These are phyloP conservation scores for Psilanteris sp. DNA, from an alignment of 1,140 invertebrate genomes.

Conservation along the genomic window DNA sequence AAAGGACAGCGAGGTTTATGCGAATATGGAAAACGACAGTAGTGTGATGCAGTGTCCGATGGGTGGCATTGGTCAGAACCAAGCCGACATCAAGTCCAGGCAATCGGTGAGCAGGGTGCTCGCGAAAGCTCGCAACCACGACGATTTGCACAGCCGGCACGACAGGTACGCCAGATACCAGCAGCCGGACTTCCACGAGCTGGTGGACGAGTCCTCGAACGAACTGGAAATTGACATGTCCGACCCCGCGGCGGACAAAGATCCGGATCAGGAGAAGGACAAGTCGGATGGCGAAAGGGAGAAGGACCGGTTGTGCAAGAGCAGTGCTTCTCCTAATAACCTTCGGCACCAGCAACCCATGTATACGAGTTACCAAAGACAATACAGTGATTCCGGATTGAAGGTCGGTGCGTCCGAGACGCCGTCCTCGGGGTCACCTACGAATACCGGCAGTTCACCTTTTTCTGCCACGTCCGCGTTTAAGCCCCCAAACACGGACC, in stretches of 20 bases:
- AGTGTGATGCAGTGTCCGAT: constrained; percentile 75
- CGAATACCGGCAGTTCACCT: constrained; percentile 80
- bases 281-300: constrained; percentile 74
- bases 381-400: constrained; percentile 68
- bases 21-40: constrained; percentile 80
- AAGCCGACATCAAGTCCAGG: constrained; percentile 65
- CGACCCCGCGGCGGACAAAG: constrained; percentile 80
- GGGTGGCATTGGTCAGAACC: constrained; percentile 37
- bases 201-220: constrained; percentile 89
- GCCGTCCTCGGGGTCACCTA: constrained; percentile 65
- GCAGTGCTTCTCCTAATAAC: constrained; percentile 71
- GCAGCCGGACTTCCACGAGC: constrained; percentile 87
- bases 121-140: constrained; percentile 70
- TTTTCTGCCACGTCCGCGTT: constrained; percentile 87
- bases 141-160: constrained; percentile 60
- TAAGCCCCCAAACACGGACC: constrained; percentile 83
- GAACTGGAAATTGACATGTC: constrained; percentile 90
- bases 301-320: constrained; percentile 78
- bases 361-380: constrained; percentile 72
- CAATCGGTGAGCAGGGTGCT: constrained; percentile 57
- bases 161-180: constrained; percentile 83
- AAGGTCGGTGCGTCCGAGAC: constrained; percentile 68
- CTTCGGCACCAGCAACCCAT: constrained; percentile 62
- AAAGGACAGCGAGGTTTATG: constrained; percentile 59
- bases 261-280: constrained; percentile 78